Evolutionary conservation across 2,797 vertebrate genomes (phyloP).

Genomic region (Falco novaeseelandiae): DNA sequence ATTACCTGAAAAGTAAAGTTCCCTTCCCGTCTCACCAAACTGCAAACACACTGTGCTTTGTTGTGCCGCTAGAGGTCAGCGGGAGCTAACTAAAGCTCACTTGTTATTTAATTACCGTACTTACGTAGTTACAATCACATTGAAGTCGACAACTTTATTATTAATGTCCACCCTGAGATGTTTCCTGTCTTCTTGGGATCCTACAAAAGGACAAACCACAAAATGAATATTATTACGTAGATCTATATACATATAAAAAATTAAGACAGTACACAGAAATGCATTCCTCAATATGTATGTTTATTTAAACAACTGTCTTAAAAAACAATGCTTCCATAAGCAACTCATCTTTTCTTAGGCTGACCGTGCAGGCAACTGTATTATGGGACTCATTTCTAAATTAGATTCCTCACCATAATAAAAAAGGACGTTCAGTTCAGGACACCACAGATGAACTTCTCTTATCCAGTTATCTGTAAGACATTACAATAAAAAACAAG

Average conservation of each 20-base stretch:
- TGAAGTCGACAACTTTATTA: constrained; percentile 83
- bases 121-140: constrained; percentile 96
- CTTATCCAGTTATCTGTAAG: constrained; percentile 95
- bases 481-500: not conserved
- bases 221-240: not conserved
- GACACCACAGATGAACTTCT: constrained; percentile 93
- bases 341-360: not conserved
- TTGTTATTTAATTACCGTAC: constrained; percentile 39
- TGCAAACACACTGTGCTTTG: not conserved
- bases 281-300: not conserved
- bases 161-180: constrained; percentile 90
- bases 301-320: not conserved
- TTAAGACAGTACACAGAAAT: not conserved
- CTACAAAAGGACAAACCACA: constrained; percentile 69
- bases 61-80: constrained; percentile 53
- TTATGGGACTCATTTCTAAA: not conserved
- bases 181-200: constrained; percentile 90
- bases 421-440: constrained; percentile 87
- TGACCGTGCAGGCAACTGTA: not conserved
- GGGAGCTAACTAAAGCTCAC: not conserved
- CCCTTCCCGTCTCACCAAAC: not conserved
- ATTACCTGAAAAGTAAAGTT: not conserved
- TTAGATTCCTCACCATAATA: constrained; percentile 88
- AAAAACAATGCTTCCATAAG: not conserved
- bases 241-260: not conserved